Percentiles rank a stretch among this genome's conserved stretches.
phyloP scores from a whole-genome alignment of 2,888 invertebrate species.

The Cheilosia vernalis region DNA sequence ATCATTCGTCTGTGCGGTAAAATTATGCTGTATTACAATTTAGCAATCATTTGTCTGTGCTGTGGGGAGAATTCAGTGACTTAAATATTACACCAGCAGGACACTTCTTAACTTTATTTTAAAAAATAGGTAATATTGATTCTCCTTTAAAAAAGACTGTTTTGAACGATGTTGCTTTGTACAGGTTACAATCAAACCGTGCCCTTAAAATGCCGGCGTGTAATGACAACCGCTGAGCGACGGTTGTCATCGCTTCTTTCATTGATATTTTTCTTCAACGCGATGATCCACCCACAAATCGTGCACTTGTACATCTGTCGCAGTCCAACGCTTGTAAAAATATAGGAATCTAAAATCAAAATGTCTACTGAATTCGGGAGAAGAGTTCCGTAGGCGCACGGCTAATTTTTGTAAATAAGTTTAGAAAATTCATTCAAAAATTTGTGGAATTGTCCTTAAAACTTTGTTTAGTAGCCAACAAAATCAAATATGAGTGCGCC shows the following conservation, averaged over 20 bases:
- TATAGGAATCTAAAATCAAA: slow-evolving; percentile 69
- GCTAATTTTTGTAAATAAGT: slow-evolving; percentile 51
- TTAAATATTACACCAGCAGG: too few relatives aligned
- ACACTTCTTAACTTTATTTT: too few relatives aligned
- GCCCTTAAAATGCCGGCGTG: neutral
- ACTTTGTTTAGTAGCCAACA: slow-evolving; percentile 2
- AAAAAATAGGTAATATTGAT: too few relatives aligned
- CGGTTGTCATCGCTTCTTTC: slow-evolving; percentile 34
- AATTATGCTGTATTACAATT: too few relatives aligned
- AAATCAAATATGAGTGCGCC: slow-evolving; percentile 8
- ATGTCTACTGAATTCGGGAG: slow-evolving; percentile 57
- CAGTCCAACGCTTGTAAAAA: slow-evolving; percentile 68
- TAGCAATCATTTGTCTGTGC: too few relatives aligned
- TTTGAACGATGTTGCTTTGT: too few relatives aligned
- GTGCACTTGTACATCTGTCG: slow-evolving; percentile 21
- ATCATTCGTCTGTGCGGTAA: too few relatives aligned
- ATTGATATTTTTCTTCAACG: slow-evolving; percentile 9
- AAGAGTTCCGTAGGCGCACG: slow-evolving; percentile 30
- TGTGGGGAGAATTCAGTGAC: too few relatives aligned
- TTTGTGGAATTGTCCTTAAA: slow-evolving; percentile 4
- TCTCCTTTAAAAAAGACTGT: too few relatives aligned
- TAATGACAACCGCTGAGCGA: slow-evolving; percentile 4
- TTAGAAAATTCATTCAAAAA: slow-evolving; percentile 10
- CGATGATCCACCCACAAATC: slow-evolving; percentile 35
- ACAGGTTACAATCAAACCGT: neutral